phyloP scores from a whole-genome alignment of 2,797 vertebrate genomes.

The Aselliscus stoliczkanus region DNA sequence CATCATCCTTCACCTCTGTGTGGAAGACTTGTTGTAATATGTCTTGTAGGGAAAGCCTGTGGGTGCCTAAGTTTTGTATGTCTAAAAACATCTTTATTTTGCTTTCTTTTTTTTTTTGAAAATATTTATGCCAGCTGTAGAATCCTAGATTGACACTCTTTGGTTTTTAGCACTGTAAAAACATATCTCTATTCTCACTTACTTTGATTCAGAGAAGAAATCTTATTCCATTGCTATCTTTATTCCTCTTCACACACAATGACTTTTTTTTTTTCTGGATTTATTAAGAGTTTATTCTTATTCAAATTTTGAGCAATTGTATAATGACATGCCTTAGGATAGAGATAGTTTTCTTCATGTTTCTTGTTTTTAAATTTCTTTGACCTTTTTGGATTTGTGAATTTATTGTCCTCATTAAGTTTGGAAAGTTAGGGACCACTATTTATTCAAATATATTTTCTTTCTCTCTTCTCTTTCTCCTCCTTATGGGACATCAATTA shows the following conservation, averaged over 20 bases:
- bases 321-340: background rate
- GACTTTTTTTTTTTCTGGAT: background rate
- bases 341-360: background rate
- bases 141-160: background rate
- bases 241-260: background rate
- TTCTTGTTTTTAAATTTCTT: background rate
- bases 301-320: background rate
- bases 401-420: background rate
- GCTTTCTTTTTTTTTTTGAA: background rate
- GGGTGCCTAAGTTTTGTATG: background rate
- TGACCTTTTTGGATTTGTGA: background rate
- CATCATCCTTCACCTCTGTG: background rate
- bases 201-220: background rate
- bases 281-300: background rate
- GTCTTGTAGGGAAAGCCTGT: background rate
- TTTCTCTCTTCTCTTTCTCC: background rate
- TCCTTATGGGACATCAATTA: background rate
- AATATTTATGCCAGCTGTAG: background rate
- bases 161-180: background rate
- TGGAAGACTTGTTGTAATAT: background rate
- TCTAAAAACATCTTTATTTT: background rate
- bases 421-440: background rate
- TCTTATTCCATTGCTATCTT: background rate
- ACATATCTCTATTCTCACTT: background rate
- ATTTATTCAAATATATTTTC: background rate